These are phyloP conservation scores for Polypedilum pembai DNA, from an alignment of 1,140 invertebrate genomes.

Conservation along the genomic window DNA sequence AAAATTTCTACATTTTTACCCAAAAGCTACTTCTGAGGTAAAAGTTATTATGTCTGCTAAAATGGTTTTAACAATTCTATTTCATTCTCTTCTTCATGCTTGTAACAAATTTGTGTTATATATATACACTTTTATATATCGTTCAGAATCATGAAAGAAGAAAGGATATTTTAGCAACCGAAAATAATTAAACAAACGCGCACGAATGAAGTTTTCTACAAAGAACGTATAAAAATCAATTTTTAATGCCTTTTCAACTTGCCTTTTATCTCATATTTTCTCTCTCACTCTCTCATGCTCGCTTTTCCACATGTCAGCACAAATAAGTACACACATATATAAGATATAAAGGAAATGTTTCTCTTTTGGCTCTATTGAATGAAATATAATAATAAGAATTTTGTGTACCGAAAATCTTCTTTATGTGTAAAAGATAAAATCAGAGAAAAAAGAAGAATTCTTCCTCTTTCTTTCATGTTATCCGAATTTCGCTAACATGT, in stretches of 20 bases:
- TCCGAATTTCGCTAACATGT: neutral
- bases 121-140: neutral
- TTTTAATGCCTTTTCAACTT: conserved; percentile 19
- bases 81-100: neutral
- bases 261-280: neutral
- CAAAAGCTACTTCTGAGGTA: conserved; percentile 6
- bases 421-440: neutral
- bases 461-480: too few relatives aligned
- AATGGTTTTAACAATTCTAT: conserved; percentile 13
- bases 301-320: too few relatives aligned
- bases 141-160: too few relatives aligned
- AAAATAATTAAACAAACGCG: conserved; percentile 11
- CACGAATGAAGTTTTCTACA: neutral
- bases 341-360: neutral
- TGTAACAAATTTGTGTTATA: neutral
- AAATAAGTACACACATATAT: too few relatives aligned
- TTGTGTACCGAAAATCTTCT: conserved; percentile 4
- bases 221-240: neutral
- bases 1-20: conserved; percentile 1
- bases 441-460: too few relatives aligned
- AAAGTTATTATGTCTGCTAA: neutral
- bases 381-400: neutral
- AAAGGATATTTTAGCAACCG: too few relatives aligned
- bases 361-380: neutral
- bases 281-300: neutral